Base-by-base conservation (phyloP, 2,797 vertebrate genomes). In the Lophius americanus region DNA sequence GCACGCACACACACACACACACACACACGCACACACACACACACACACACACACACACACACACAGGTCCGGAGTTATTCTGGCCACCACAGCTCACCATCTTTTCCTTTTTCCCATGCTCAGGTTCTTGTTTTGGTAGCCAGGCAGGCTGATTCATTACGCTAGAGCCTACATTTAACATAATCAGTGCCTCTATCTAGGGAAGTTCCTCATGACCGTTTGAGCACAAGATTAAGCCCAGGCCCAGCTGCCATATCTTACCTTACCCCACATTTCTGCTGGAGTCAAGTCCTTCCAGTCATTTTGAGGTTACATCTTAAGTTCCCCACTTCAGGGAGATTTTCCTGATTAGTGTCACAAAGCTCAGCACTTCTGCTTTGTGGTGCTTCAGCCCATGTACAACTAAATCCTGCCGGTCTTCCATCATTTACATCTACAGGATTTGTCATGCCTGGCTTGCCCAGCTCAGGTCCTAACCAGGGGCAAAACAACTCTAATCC, bases 341-440 rank as follows among this genome's bases (percentile, higher is more conserved):
- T 86, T 88, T 77, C 70, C 77, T 83, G 83, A 88, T 89, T 89
- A 84, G 72, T 82, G 84, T 85, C 83, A 82, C 78, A 79, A 81
- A 81, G 78, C 66, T 73, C 51, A 13, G 52, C 43, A 44, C 43
- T 11, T 44, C 43, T 44, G 11, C 43, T 44, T 12, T 10, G 43
- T 12, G 43, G 43, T 44, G 43, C 65, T 66, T 51, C 46, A 65
- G 57, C 60, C 76, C 41, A 60, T 41, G 60, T 66, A 47, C 53
- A 51, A 59, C 76, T 60, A 55, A 74, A 75, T 58, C 70, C 66
- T 62, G 50, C 55, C 6, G 58, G 64, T 62, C 62, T 39, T 78
- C 71, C 70, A 76, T 82, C 83, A 59, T 79, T 79, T 67, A 82
- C 79, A 68, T 80, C 74, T 67, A 70, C 43, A 75, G 70, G 81